phyloP scores from a whole-genome alignment of 1,140 invertebrate species.

The Habropoda laboriosa region DNA sequence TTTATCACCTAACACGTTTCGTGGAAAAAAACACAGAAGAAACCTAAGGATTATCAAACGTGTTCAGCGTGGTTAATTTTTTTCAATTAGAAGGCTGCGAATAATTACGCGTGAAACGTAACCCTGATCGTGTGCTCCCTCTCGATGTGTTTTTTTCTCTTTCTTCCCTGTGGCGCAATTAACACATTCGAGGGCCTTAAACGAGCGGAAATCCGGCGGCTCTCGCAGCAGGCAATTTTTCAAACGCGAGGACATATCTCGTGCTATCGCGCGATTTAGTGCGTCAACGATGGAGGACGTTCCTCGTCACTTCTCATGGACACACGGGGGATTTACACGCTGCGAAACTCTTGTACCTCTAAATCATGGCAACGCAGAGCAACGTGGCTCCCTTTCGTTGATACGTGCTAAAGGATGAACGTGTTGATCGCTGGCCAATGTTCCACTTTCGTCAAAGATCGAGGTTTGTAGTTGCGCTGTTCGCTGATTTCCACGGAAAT shows the following conservation, averaged over 20 bases:
- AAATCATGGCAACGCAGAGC: constrained; percentile 6
- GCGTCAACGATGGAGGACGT: constrained; percentile 1
- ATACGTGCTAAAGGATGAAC: background rate
- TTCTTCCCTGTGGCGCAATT: constrained; percentile 21
- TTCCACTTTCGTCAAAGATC: background rate
- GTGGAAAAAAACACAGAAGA: no score
- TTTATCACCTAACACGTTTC: no score
- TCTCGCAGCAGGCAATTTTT: constrained; percentile 22
- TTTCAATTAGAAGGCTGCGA: background rate
- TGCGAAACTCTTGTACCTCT: background rate
- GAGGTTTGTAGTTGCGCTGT: background rate
- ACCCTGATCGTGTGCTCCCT: background rate
- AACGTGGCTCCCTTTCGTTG: no score
- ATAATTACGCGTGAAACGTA: constrained; percentile 18
- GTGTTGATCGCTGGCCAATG: background rate
- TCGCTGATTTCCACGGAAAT: no score
- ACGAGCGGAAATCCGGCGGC: constrained; percentile 41
- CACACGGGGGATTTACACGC: background rate
- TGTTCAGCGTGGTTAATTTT: background rate
- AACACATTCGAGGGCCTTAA: constrained; percentile 40
- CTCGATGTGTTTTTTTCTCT: background rate
- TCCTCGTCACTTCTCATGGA: constrained; percentile 15
- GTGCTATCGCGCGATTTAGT: constrained; percentile 7
- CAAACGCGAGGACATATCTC: constrained; percentile 15
- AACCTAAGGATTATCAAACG: no score